Base-by-base conservation (phyloP, 2,888 invertebrate species). In the Drosophila birchii region DNA sequence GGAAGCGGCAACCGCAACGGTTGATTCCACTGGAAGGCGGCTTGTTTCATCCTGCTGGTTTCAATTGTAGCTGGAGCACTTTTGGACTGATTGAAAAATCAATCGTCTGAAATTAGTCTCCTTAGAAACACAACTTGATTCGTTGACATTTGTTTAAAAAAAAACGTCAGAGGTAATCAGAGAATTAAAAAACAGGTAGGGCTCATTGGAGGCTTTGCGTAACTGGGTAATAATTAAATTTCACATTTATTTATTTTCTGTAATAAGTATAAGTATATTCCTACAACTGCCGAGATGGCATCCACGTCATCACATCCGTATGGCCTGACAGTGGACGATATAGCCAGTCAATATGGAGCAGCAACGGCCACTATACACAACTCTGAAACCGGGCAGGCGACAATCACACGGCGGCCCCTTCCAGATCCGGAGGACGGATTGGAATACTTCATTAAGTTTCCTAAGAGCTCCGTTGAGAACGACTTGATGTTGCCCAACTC, bases 401-500 rank as follows among this genome's bases (percentile, higher is more conserved):
- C 64, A 11, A n/a, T 14, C 49, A 14, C 51, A 51, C 34, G 1
- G 14, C 14, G 47, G 55, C 12, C 26, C 5, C 32, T 9, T 38
- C 18, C 34, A 18, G 78, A 85, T 36, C 63, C 60, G 0, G 90
- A 91, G 38, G 94, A 94, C 89, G 93, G 93, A 43, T 89, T 95
- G 79, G 95, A 95, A 79, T 95, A 95, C 92, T 94, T 94, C 88
- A 94, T 95, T 49, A 94, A 94, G 87, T 95, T 94, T 85, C 95
- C 95, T 8, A 93, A 93, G 80, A 93, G 94, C 36, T 78, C 88
- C 0, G 78, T 85, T 1, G 92, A 92, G 62, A 90, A 88, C 54
- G 94, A 94, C 80, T 94, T 94, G 88, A 94, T 94, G 39, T 94
- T 94, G 85, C 93, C 94, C 12, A 79, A 63, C 32, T 66, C 67